These are phyloP conservation scores for Atopsyche davidsoni DNA, from an alignment of 1,140 invertebrate genomes.

Conservation along the genomic window DNA sequence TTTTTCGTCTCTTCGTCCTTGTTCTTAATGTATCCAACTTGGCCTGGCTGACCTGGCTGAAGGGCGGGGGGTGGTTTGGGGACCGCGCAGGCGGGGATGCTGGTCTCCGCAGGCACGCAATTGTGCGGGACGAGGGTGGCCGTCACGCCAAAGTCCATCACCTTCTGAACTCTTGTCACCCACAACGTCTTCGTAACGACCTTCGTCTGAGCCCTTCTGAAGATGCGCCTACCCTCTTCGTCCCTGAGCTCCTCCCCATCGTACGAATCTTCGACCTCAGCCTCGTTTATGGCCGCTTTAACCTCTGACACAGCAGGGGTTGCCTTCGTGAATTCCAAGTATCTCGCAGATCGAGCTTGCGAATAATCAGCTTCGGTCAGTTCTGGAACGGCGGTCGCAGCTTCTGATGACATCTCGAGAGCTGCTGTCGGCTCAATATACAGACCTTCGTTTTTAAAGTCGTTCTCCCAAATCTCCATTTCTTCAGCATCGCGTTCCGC, in stretches of 20 bases:
- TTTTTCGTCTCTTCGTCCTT: neutral
- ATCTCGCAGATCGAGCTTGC: conserved; percentile 14
- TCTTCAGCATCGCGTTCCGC: neutral
- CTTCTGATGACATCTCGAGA: conserved; percentile 6
- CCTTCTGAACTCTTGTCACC: conserved; percentile 35
- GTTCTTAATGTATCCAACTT: neutral
- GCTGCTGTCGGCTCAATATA: conserved; percentile 20
- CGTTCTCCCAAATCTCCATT: conserved; percentile 8
- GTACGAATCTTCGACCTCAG: conserved; percentile 12
- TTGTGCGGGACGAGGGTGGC: conserved; percentile 34
- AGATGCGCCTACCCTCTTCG: conserved; percentile 15
- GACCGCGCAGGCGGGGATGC: conserved; percentile 26
- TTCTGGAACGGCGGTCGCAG: conserved; percentile 3
- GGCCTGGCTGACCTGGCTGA: neutral
- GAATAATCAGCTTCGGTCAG: neutral
- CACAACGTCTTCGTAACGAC: conserved; percentile 28
- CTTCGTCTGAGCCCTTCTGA: conserved; percentile 8
- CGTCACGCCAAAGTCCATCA: conserved; percentile 32
- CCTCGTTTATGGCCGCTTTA: conserved; percentile 17
- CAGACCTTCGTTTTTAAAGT: conserved; percentile 16
- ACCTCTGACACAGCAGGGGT: conserved; percentile 11
- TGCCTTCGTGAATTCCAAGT: conserved; percentile 14
- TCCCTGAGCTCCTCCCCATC: conserved; percentile 10
- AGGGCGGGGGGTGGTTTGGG: neutral
- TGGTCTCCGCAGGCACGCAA: conserved; percentile 31